Percentiles rank a stretch among this genome's conserved stretches.
phyloP scores from a whole-genome alignment of 2,113 vertebrate species.

The Sisor rabdophorus region DNA sequence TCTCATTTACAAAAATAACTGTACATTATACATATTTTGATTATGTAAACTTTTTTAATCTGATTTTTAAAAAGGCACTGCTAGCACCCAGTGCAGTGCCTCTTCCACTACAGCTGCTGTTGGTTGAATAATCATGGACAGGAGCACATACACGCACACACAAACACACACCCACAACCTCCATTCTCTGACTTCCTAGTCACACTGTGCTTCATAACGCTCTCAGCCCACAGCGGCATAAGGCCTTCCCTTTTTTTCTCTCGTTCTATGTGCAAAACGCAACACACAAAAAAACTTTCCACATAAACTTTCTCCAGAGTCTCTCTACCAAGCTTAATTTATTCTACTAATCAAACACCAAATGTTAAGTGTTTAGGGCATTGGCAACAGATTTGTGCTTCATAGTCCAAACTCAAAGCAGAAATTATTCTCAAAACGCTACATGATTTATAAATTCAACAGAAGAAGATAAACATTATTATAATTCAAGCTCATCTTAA shows the following conservation, averaged over 20 bases:
- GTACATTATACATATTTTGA: conserved; percentile 24
- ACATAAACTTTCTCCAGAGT: background rate
- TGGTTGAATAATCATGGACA: conserved; percentile 7
- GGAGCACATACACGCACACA: background rate
- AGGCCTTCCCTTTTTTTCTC: background rate
- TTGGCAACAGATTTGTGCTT: conserved; percentile 31
- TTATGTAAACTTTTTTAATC: conserved; percentile 45
- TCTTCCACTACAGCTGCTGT: conserved; percentile 25
- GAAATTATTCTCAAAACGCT: conserved; percentile 1
- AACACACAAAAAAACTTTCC: conserved; percentile 4
- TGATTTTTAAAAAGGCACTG: conserved; percentile 45
- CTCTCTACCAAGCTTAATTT: background rate
- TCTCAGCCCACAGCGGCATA: background rate
- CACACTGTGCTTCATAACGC: conserved; percentile 27
- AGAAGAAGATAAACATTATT: conserved; percentile 7
- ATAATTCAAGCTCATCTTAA: background rate
- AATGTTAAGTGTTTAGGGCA: background rate
- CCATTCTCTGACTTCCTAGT: conserved; percentile 14
- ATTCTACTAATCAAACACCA: conserved; percentile 5
- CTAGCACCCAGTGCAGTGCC: conserved; percentile 31
- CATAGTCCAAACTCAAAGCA: conserved; percentile 17
- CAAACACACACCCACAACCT: background rate
- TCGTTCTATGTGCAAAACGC: conserved; percentile 41
- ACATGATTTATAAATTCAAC: background rate
- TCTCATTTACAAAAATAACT: conserved; percentile 51